These are phyloP conservation scores for Trachythela sp. DNA, from an alignment of 64 coral and sea anemone species.

Conservation along the genomic window DNA sequence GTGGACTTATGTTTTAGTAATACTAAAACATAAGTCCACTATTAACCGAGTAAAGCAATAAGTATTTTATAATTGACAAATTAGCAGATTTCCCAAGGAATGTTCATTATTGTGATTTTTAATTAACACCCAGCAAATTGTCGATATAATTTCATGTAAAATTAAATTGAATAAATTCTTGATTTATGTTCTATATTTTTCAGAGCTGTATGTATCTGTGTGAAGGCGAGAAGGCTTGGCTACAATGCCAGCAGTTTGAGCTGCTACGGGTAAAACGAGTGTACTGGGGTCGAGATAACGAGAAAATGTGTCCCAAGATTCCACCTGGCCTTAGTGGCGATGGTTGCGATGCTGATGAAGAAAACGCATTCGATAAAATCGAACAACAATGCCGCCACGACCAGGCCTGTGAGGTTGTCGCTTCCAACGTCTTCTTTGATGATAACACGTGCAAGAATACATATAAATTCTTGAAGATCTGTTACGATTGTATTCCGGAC, in stretches of 20 bases:
- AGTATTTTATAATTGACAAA: too few species aligned
- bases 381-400: constrained; percentile 76
- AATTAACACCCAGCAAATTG: too few species aligned
- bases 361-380: constrained; percentile 76
- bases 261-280: constrained; percentile 76
- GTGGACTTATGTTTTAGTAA: too few species aligned
- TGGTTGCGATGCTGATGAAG: constrained; percentile 67
- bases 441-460: constrained; percentile 93
- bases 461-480: constrained; percentile 91
- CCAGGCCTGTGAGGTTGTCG: constrained; percentile 86
- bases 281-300: constrained; percentile 91
- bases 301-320: constrained; percentile 74
- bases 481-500: constrained; percentile 92
- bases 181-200: neutral
- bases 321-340: constrained; percentile 74
- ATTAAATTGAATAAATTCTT: too few species aligned
- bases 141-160: too few species aligned
- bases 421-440: constrained; percentile 92
- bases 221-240: constrained; percentile 85
- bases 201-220: constrained; percentile 91
- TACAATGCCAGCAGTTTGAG: constrained; percentile 95
- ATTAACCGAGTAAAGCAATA: too few species aligned
- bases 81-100: too few species aligned
- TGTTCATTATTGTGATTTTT: too few species aligned
- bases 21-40: too few species aligned